phyloP scores from a whole-genome alignment of 2,797 vertebrate species.

The Sebastolobus altivelis region DNA sequence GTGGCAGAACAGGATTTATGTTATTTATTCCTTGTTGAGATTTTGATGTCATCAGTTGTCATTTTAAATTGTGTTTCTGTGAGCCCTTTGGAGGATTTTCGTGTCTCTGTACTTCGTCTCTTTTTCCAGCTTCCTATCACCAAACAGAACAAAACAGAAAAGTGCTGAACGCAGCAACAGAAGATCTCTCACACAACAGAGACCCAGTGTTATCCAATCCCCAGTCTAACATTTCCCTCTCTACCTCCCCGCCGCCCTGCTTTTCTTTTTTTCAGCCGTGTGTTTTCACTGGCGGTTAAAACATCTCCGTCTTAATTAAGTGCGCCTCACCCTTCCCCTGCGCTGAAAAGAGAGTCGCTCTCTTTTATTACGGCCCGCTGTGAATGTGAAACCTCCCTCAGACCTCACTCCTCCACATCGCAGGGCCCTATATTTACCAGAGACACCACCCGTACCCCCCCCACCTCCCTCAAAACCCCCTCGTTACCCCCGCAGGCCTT shows the following conservation, averaged over 20 bases:
- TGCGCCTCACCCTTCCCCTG: slow-evolving; percentile 70
- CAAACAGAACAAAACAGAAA: not conserved
- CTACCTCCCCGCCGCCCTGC: not conserved
- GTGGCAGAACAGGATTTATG: not conserved
- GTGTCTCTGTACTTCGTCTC: not conserved
- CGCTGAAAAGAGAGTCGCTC: slow-evolving; percentile 8
- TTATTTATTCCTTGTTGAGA: not conserved
- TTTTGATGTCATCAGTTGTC: not conserved
- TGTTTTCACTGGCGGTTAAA: slow-evolving; percentile 70
- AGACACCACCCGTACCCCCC: not conserved
- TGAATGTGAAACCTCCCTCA: slow-evolving; percentile 71
- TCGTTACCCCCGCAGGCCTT: slow-evolving; percentile 65
- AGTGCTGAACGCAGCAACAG: not conserved
- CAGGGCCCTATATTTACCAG: slow-evolving; percentile 75
- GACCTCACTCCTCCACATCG: slow-evolving; percentile 54
- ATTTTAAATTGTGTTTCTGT: not conserved
- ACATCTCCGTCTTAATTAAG: slow-evolving; percentile 75
- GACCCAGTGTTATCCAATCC: slow-evolving; percentile 40
- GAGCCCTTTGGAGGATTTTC: not conserved
- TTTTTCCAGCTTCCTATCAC: not conserved
- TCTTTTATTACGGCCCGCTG: slow-evolving; percentile 71
- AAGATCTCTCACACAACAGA: slow-evolving; percentile 32
- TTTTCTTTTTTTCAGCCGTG: slow-evolving; percentile 53
- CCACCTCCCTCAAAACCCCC: slow-evolving; percentile 27
- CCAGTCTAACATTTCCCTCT: slow-evolving; percentile 34